A percentile compares a stretch with the other conserved stretches of the same genome.
Evolutionary conservation across 2,113 vertebrate genomes (phyloP).

Genomic region (Dendrocopos noguchii): DNA sequence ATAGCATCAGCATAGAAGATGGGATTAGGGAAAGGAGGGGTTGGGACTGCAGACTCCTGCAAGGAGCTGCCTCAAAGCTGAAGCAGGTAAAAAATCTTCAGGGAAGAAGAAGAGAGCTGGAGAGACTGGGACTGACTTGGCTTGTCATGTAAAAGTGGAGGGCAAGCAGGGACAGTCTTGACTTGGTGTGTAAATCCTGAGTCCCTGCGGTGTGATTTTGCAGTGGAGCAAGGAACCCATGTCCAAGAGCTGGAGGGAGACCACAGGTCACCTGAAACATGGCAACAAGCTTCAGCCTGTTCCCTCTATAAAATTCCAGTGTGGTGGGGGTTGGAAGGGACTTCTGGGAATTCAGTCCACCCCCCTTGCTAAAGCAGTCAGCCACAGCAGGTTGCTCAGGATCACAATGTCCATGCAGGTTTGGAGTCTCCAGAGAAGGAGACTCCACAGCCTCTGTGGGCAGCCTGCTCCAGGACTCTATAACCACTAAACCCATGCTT

Average conservation of each 20-base stretch:
- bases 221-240: neutral
- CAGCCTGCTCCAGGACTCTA: too few species aligned
- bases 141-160: neutral
- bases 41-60: neutral
- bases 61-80: neutral
- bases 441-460: too few species aligned
- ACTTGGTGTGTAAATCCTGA: accelerated
- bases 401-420: too few species aligned
- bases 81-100: neutral
- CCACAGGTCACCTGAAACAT: neutral
- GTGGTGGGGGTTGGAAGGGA: too few species aligned
- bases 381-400: too few species aligned
- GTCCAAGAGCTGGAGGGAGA: neutral
- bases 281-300: neutral
- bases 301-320: neutral
- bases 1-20: neutral
- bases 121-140: neutral
- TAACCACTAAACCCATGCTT: neutral
- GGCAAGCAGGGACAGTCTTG: neutral
- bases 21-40: neutral
- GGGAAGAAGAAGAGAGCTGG: neutral
- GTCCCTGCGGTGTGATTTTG: neutral
- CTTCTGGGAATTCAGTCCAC: too few species aligned
- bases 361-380: too few species aligned
- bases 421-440: too few species aligned